Percentiles rank a stretch among this genome's conserved stretches.
Conservation (phyloP, 2,797 vertebrate genomes). For the Tolypeutes matacus region DNA sequence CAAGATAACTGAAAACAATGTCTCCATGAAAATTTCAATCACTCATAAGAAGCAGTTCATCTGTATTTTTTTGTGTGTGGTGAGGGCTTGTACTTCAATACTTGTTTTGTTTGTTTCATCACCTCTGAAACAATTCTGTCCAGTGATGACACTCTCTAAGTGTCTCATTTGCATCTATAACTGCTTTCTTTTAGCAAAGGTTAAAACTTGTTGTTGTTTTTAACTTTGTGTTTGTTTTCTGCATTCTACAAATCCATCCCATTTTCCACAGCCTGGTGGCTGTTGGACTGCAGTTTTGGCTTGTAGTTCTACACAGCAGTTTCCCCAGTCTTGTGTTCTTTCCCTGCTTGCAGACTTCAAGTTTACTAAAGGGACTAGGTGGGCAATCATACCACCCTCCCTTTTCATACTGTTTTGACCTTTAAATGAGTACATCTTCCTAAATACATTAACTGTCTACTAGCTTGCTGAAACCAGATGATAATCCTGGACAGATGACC, state of each 20-base stretch:
- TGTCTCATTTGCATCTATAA: neutral
- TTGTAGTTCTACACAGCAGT: neutral
- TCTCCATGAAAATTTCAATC: neutral
- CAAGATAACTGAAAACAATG: neutral
- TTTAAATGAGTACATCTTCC: neutral
- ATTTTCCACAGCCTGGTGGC: neutral
- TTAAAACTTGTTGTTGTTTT: neutral
- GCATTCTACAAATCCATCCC: neutral
- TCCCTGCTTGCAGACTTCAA: neutral
- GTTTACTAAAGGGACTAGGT: neutral
- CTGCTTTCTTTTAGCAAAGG: neutral
- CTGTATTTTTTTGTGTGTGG: neutral
- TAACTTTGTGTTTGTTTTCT: neutral
- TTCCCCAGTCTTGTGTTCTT: neutral
- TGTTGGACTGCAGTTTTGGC: neutral
- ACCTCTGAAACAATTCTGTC: neutral
- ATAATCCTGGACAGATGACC: neutral
- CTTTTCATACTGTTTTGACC: neutral
- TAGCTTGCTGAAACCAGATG: slow-evolving; percentile 2
- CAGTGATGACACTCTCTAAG: neutral
- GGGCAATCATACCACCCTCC: neutral
- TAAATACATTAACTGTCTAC: neutral
- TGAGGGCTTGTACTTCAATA: neutral
- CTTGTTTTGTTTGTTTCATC: slow-evolving; percentile 7
- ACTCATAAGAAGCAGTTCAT: neutral